phyloP scores from a whole-genome alignment of 1,140 invertebrate genomes.

The Sarcophaga bullata region DNA sequence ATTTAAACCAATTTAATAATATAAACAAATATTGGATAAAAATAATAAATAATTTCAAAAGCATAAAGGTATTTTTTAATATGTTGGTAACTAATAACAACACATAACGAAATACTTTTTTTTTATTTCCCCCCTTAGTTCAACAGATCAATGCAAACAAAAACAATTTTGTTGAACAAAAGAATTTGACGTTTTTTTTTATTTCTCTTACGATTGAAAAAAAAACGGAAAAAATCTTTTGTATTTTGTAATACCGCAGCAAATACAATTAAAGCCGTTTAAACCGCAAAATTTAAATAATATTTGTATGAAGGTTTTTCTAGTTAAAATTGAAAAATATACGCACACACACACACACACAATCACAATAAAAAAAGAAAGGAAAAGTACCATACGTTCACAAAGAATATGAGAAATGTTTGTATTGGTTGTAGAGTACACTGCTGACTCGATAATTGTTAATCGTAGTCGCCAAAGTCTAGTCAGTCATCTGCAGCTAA shows the following conservation, averaged over 20 bases:
- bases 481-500: no score
- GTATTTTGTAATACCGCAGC: slow-evolving; percentile 6
- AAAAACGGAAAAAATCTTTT: neutral
- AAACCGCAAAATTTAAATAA: slow-evolving; percentile 27
- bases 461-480: no score
- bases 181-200: neutral
- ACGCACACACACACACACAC: neutral
- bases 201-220: neutral
- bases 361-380: neutral
- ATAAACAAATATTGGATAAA: neutral
- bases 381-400: neutral
- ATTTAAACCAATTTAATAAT: no score
- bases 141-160: neutral
- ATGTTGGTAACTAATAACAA: slow-evolving; percentile 2
- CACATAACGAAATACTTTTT: neutral
- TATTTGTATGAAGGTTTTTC: neutral
- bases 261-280: slow-evolving; percentile 20
- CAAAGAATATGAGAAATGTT: neutral
- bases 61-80: no score
- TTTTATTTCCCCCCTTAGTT: neutral
- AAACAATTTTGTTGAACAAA: no score
- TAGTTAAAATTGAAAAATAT: neutral
- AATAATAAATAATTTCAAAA: neutral
- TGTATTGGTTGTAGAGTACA: neutral
- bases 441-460: no score